Base-by-base conservation (phyloP, 2,113 vertebrate species). In the Nanorana parkeri region DNA sequence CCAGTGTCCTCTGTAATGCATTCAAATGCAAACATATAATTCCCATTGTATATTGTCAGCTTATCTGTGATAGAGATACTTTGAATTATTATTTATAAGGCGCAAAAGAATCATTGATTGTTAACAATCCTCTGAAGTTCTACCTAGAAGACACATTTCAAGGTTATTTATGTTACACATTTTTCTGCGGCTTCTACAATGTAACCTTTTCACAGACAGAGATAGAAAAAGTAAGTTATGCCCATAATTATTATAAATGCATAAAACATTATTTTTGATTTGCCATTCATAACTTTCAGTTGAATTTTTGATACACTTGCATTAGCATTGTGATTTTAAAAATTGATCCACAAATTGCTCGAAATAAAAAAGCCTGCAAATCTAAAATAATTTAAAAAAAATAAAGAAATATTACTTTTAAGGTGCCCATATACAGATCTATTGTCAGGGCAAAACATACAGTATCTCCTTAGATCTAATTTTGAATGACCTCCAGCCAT, bases 31-130 rank as follows among this genome's bases (percentile, higher is more conserved):
- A 17, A 20, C 69, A 71, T 71, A 36, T 51, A 32, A 69, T 69
- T 71, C 55, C 11, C 52, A 63, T 41, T 24, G 17, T 36, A 69
- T 71, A 41, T 69, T 47, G 41, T 47, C 41, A 47, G 8, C 41
- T 58, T 71, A 55, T 61, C 66, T 51, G 21, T 71, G 16, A 51
- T 17, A 51, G 23, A 41, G 51, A n/a, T 20, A 63, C 78, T 24
- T 29, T 29, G 51, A 61, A 80, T 80, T 19, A 63, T 80, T 80
- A 80, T 80, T 72, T 80, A 72, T 71, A 36, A 80, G 67, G 60
- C 67, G n/a, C 17, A 58, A 19, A 71, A 72, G 67, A 20, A 51
- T 71, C 71, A 80, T 80, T 71, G 67, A 72, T 72, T 61, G 55
- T 63, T 71, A 80, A 72, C 52, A 61, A 72, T 52, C 36, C 56